Conservation (phyloP, 2,113 vertebrate species). For the Phycodurus eques region DNA sequence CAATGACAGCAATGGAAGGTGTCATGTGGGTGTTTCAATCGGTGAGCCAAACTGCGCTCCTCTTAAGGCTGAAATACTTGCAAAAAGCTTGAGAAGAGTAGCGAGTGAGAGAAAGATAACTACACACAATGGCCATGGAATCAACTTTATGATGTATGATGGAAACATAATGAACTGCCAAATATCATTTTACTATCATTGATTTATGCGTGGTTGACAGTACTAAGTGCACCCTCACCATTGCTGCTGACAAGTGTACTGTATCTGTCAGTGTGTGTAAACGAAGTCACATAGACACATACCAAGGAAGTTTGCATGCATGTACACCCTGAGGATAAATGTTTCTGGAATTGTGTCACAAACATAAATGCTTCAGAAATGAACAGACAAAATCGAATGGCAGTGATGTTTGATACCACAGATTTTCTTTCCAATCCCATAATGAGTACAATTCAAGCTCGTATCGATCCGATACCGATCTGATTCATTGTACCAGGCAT, state of each 20-base stretch:
- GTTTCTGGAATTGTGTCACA: background rate
- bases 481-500: too few relatives aligned
- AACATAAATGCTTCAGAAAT: background rate
- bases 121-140: background rate
- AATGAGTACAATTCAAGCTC: too few relatives aligned
- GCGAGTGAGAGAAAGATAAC: background rate
- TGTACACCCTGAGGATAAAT: background rate
- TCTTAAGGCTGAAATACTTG: background rate
- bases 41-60: background rate
- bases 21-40: background rate
- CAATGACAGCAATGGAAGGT: background rate
- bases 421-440: too few relatives aligned
- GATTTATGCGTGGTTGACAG: background rate
- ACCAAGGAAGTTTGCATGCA: background rate
- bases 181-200: background rate
- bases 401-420: too few relatives aligned
- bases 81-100: background rate
- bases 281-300: background rate
- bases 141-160: background rate
- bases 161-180: slow-evolving; percentile 1
- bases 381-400: too few relatives aligned
- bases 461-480: too few relatives aligned
- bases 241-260: background rate
- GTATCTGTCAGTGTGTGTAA: background rate
- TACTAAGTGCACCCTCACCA: background rate